Conservation (phyloP, 2,888 invertebrate species). For the Melanostoma mellinum region DNA sequence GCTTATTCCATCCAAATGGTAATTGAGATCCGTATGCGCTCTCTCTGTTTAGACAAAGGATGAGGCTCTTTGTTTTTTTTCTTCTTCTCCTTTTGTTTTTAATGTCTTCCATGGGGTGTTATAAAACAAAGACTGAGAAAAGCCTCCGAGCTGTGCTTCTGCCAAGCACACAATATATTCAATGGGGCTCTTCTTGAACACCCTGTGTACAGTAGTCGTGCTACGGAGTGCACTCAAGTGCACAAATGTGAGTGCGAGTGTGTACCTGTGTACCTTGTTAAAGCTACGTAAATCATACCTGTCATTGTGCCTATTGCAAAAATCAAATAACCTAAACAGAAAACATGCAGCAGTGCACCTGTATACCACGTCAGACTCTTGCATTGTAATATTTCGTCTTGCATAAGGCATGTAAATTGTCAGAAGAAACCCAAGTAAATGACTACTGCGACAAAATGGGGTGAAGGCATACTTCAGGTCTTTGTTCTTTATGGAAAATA, state of each 20-base stretch:
- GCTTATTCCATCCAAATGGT: conserved; percentile 40
- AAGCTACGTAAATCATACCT: too few relatives aligned
- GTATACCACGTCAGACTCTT: too few relatives aligned
- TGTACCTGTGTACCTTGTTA: too few relatives aligned
- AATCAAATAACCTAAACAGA: too few relatives aligned
- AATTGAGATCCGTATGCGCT: conserved; percentile 31
- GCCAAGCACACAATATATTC: conserved; percentile 40
- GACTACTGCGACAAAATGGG: too few relatives aligned
- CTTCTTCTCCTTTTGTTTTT: conserved; percentile 30
- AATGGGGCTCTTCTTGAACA: conserved; percentile 38
- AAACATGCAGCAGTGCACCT: too few relatives aligned
- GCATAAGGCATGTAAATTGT: too few relatives aligned
- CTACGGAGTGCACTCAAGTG: conserved; percentile 10
- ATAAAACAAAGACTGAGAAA: conserved; percentile 26
- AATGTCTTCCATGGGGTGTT: conserved; percentile 9
- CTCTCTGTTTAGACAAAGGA: conserved; percentile 49
- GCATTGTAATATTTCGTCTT: too few relatives aligned
- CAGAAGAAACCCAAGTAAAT: too few relatives aligned
- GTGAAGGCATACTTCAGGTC: too few relatives aligned
- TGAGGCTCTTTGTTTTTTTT: background rate
- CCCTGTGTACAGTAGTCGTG: conserved; percentile 15
- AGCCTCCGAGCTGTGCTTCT: conserved; percentile 46
- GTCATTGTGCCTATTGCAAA: too few relatives aligned
- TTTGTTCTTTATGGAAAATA: too few relatives aligned
- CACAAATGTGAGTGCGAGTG: background rate